These are phyloP conservation scores for Limosa lapponica DNA, from an alignment of 2,797 vertebrate genomes.

Conservation along the genomic window DNA sequence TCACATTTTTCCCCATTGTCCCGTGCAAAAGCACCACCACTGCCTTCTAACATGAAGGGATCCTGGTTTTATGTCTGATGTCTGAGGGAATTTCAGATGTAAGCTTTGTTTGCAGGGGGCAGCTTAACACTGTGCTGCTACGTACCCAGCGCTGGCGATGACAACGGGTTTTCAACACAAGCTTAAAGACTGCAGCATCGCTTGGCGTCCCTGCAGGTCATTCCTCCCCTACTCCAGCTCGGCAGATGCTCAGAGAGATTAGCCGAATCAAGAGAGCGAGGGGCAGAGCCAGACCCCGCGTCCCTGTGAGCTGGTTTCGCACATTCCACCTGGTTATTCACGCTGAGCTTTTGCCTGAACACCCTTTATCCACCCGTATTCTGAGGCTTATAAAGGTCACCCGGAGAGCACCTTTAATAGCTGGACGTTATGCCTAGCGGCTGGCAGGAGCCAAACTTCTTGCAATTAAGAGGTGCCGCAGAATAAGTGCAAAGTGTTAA, in stretches of 20 bases:
- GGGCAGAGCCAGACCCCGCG: not conserved
- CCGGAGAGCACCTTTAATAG: not conserved
- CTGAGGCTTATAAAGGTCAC: not conserved
- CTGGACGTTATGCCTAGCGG: accelerated
- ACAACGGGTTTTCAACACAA: not conserved
- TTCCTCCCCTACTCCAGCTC: not conserved
- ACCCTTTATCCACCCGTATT: not conserved
- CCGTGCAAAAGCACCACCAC: not conserved
- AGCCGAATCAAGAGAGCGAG: not conserved
- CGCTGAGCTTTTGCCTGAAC: not conserved
- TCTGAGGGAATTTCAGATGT: not conserved
- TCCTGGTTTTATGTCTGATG: not conserved
- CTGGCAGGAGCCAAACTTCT: not conserved
- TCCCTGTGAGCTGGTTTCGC: not conserved
- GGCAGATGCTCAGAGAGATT: not conserved
- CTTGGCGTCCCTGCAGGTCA: not conserved
- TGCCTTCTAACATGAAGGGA: not conserved
- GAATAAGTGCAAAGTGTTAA: not conserved
- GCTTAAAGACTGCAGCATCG: not conserved
- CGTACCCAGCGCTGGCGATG: not conserved
- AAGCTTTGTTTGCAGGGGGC: not conserved
- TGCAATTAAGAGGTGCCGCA: not conserved
- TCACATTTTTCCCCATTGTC: not conserved
- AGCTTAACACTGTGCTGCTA: not conserved
- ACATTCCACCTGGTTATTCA: not conserved